A percentile compares a stretch with the other conserved stretches of the same genome.
phyloP scores from a whole-genome alignment of 2,888 invertebrate species.

The Masnerella sp. region DNA sequence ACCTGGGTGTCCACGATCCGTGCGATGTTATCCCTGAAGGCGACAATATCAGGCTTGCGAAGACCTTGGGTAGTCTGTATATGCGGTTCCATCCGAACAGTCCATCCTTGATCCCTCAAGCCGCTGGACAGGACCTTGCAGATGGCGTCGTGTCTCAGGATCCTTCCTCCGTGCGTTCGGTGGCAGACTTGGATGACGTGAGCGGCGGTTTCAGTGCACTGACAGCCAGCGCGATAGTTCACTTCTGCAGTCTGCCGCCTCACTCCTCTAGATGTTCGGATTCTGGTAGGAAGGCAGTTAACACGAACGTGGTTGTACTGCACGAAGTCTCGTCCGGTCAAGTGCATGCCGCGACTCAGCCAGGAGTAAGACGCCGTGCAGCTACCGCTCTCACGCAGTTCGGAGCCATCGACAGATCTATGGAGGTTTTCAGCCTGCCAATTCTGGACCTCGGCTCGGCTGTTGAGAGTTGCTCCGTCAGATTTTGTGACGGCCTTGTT shows the following conservation, averaged over 20 bases:
- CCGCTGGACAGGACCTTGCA: conserved; percentile 59
- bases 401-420: conserved; percentile 60
- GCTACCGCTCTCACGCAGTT: conserved; percentile 44
- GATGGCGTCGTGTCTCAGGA: conserved; percentile 69
- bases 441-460: neutral
- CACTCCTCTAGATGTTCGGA: conserved; percentile 61
- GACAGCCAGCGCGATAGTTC: conserved; percentile 69
- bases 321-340: conserved; percentile 69
- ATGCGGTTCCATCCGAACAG: conserved; percentile 63
- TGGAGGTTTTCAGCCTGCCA: conserved; percentile 49
- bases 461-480: neutral
- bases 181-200: conserved; percentile 70
- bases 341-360: conserved; percentile 52
- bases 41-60: conserved; percentile 47
- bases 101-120: conserved; percentile 64
- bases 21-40: neutral
- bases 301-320: conserved; percentile 68
- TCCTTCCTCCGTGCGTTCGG: conserved; percentile 71
- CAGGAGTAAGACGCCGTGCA: conserved; percentile 36
- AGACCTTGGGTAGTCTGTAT: conserved; percentile 49
- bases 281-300: conserved; percentile 67
- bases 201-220: conserved; percentile 67
- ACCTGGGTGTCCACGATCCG: conserved; percentile 44
- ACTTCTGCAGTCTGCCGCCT: conserved; percentile 7
- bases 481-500: neutral